Evolutionary conservation across 1,140 invertebrate species (phyloP), one percentile per base, ranked within the genome.

Genomic region (Bombus pyrosoma): DNA sequence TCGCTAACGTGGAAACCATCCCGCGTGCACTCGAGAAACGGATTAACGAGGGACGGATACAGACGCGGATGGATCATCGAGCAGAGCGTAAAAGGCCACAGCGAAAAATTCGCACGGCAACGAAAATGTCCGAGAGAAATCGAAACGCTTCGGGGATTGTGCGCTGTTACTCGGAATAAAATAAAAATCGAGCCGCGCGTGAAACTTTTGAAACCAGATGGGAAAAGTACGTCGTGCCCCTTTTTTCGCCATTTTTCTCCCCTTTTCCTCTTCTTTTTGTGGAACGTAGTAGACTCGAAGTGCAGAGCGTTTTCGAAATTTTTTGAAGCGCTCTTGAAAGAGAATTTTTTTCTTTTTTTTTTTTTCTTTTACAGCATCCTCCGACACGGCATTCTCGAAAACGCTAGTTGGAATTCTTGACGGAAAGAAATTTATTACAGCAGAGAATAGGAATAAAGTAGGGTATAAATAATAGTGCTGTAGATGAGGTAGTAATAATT

Each of bases 1-100:
- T 81, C 47, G 79, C 79, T 81, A 81, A 72, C 68, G 79, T 28
- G 34, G 53, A 41, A 34, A 28, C 6, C 18, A 32, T 37, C 0
- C 13, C 6, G 25, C 13, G 13, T 18, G 28, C 28, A 3, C 25
- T 18, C 69, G 57, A 22, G 57, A 64, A 62, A 77, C 59, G 37
- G 75, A 77, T 77, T 77, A 77, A 15, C 39, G 47, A 22, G 47
- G 18, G 18, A 22, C 47, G 47, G 18, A 53, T 2, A 6, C 22
- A 76, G 28, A 18, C 25, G 18, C 25, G 15, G 41, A 66, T 43
- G 37, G 68, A 25, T 39, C 68, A 25, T 13, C 68, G 34, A 15
- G 68, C 37, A 28, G 32, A 15, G 37, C 57, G 12, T 41, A 62
- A 62, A 77, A 77, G 18, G 39, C 8, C 37, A 10, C 4, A 1